Base-by-base conservation (phyloP, 2,888 invertebrate genomes). In the Lithophane semibrunnea region DNA sequence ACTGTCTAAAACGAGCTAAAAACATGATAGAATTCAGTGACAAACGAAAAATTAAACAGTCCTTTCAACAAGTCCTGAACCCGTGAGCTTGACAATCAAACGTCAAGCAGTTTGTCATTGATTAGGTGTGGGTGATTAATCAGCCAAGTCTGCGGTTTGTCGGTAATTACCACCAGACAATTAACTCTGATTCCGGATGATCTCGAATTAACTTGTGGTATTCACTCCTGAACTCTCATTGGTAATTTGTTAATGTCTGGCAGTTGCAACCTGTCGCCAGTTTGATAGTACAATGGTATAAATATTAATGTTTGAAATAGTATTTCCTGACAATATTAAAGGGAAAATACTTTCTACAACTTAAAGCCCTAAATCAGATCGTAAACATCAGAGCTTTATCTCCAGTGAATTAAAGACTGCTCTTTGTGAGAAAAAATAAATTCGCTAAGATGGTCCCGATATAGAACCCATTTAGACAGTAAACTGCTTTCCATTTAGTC, bases 401-500 rank as follows among this genome's bases (percentile, higher is more conserved):
- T 73, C 37, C 70, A 69, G 58, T 77, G 75, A 82, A 88, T 88
- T 87, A 85, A 82, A 81, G 72, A 73, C 65, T 54, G 54, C 56
- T 83, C 75, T 68, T 88, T 83, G 86, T 68, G 63, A 76, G 84
- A 68, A 82, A 87, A 79, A 85, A 84, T 80, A 86, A 77, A 88
- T 86, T 86, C 70, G 16, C 80, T 65, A 79, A 87, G 88, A 91
- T 91, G 86, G 85, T 60, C 64, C 73, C 88, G 90, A 91, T 89
- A 91, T 84, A 77, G 84, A 88, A 85, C 68, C 89, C 88, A 88
- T 91, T 91, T 89, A 88, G 66, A 78, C 80, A 80, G 84, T 75
- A 82, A 88, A 85, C 90, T 88, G 89, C 86, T 90, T 88, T 88
- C 90, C 90, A 90, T 91, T 90, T 91, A 90, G 84, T 86, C 85